phyloP scores from a whole-genome alignment of 2,888 invertebrate species.

The Drosophila macrospina region DNA sequence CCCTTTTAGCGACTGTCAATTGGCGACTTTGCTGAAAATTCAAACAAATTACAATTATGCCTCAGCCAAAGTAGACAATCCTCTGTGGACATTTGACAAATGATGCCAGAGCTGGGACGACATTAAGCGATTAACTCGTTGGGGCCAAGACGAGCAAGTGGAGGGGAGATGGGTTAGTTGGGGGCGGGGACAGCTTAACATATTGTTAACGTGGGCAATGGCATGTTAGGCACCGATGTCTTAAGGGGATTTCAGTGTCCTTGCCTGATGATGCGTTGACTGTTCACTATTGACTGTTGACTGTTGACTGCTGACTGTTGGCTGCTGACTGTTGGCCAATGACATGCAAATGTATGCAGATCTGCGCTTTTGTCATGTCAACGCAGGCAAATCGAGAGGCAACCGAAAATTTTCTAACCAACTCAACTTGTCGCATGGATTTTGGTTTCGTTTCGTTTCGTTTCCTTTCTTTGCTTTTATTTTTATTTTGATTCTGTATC shows the following conservation, averaged over 20 bases:
- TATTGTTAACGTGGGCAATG: slow-evolving; percentile 75
- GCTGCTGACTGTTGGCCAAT: slow-evolving; percentile 56
- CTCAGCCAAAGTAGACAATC: slow-evolving; percentile 20
- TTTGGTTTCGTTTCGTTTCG: slow-evolving; percentile 23
- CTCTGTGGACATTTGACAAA: slow-evolving; percentile 73
- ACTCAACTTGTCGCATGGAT: slow-evolving; percentile 60
- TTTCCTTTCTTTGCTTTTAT: slow-evolving; percentile 13
- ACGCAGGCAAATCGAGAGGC: slow-evolving; percentile 77
- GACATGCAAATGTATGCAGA: slow-evolving; percentile 84
- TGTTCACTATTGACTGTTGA: slow-evolving; percentile 31
- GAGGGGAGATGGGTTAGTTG: background rate
- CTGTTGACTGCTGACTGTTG: slow-evolving; percentile 17
- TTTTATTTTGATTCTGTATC: slow-evolving; percentile 9
- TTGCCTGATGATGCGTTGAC: slow-evolving; percentile 74
- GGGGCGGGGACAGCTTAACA: slow-evolving; percentile 78
- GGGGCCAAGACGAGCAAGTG: slow-evolving; percentile 12
- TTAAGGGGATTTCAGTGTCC: slow-evolving; percentile 80
- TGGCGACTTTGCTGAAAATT: slow-evolving; percentile 54
- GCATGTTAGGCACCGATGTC: slow-evolving; percentile 67
- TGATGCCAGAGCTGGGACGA: slow-evolving; percentile 67
- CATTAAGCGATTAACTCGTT: slow-evolving; percentile 82
- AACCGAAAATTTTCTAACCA: slow-evolving; percentile 71
- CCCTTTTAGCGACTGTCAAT: slow-evolving; percentile 49
- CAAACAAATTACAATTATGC: slow-evolving; percentile 77
- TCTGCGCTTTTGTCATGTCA: slow-evolving; percentile 84